Conservation (phyloP, 1,140 invertebrate genomes). For the Leptinotarsa undecemlineata region DNA sequence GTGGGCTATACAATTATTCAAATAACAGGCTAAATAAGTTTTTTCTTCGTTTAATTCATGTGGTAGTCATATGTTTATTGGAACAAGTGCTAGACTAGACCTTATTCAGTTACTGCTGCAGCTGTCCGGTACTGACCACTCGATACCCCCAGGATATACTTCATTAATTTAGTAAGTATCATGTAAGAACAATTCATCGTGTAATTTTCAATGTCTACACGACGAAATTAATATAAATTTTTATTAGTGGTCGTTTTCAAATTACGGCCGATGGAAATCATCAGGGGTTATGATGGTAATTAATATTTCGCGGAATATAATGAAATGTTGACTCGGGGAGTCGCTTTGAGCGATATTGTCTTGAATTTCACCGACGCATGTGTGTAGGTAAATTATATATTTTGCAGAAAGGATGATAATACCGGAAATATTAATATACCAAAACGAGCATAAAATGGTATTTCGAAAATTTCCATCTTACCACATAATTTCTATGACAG, state of each 20-base stretch:
- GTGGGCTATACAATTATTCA: constrained; percentile 20
- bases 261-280: constrained; percentile 9
- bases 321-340: not conserved
- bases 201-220: constrained; percentile 18
- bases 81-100: not conserved
- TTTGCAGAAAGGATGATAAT: too few species aligned
- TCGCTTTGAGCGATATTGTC: not conserved
- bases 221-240: constrained; percentile 13
- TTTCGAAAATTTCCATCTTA: too few species aligned
- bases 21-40: constrained; percentile 8
- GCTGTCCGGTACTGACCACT: constrained; percentile 13
- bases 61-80: constrained; percentile 6
- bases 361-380: too few species aligned
- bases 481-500: too few species aligned
- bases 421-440: too few species aligned
- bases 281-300: constrained; percentile 7
- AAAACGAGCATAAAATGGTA: too few species aligned
- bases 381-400: too few species aligned
- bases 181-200: constrained; percentile 11
- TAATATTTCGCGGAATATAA: not conserved
- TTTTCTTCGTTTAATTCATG: constrained; percentile 10
- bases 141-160: constrained; percentile 4
- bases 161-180: constrained; percentile 21
- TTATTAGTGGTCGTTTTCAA: constrained; percentile 14
- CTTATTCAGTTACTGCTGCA: not conserved